phyloP scores from a whole-genome alignment of 2,797 vertebrate species.

The Alauda arvensis region DNA sequence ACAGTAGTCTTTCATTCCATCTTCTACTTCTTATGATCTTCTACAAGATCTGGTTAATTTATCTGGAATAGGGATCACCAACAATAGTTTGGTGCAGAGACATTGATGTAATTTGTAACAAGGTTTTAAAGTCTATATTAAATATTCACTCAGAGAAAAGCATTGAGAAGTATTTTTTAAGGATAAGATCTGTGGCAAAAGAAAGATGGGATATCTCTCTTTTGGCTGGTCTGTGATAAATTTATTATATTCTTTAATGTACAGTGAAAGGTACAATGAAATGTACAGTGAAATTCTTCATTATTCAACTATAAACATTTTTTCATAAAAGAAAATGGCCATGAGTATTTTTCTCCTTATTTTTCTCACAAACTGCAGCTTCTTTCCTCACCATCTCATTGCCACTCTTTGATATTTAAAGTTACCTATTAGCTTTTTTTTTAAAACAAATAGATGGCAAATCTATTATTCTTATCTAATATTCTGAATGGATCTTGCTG shows the following conservation, averaged over 20 bases:
- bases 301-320: neutral
- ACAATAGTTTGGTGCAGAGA: neutral
- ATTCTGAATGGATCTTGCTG: neutral
- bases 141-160: neutral
- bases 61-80: neutral
- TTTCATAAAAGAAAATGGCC: neutral
- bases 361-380: neutral
- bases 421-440: neutral
- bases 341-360: neutral
- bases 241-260: neutral
- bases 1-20: neutral
- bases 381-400: neutral
- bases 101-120: neutral
- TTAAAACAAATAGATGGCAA: neutral
- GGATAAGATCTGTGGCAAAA: neutral
- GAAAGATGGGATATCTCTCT: neutral
- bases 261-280: neutral
- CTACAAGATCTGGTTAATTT: neutral
- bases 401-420: neutral
- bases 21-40: neutral
- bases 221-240: neutral
- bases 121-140: neutral
- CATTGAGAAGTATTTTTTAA: neutral
- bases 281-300: neutral
- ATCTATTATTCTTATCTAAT: neutral